These are phyloP conservation scores for Drosophila sordidapex DNA, from an alignment of 2,888 invertebrate species.

Conservation along the genomic window DNA sequence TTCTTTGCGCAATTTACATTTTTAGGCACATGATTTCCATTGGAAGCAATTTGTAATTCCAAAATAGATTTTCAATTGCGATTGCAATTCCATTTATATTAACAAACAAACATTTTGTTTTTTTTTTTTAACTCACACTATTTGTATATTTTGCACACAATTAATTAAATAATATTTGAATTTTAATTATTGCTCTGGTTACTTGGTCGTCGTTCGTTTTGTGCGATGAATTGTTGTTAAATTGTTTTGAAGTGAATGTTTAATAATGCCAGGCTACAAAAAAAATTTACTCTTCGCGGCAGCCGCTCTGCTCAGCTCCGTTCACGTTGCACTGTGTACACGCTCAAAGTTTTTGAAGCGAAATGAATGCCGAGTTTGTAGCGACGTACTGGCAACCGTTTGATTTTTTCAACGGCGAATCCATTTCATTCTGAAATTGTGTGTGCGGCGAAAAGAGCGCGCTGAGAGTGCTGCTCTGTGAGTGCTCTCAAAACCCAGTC, in stretches of 20 bases:
- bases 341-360: constrained; percentile 79
- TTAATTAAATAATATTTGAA: constrained; percentile 26
- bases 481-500: constrained; percentile 29
- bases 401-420: constrained; percentile 66
- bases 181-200: constrained; percentile 40
- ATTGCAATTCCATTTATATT: constrained; percentile 52
- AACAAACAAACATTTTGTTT: constrained; percentile 38
- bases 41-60: constrained; percentile 74
- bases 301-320: constrained; percentile 63
- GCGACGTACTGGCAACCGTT: constrained; percentile 62
- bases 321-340: constrained; percentile 70
- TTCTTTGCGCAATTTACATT: constrained; percentile 81
- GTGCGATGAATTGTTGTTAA: constrained; percentile 48
- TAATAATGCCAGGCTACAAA: constrained; percentile 59
- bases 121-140: constrained; percentile 25
- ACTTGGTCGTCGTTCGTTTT: constrained; percentile 50
- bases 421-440: constrained; percentile 76
- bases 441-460: constrained; percentile 56
- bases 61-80: constrained; percentile 68
- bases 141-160: constrained; percentile 34
- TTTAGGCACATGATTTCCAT: constrained; percentile 81
- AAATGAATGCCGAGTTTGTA: constrained; percentile 74
- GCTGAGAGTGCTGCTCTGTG: constrained; percentile 33
- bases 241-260: constrained; percentile 55
- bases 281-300: constrained; percentile 61